Percentiles rank a stretch among this genome's conserved stretches.
Evolutionary conservation across 2,797 vertebrate species (phyloP).

Genomic region (Falco peregrinus): DNA sequence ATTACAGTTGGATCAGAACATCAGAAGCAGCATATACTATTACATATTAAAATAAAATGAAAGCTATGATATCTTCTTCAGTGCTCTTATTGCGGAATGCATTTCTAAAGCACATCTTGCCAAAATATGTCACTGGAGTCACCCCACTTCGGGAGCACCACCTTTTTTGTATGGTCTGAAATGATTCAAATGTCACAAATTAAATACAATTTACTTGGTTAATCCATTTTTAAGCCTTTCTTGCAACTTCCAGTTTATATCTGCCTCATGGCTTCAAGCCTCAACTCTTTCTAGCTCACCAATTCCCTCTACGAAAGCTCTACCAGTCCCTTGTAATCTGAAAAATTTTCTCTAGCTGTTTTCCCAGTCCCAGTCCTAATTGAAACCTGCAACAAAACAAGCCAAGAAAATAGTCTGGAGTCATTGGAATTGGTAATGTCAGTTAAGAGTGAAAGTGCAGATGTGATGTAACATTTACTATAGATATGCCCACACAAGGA

Average conservation of each 20-base stretch:
- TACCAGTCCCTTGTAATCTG: background rate
- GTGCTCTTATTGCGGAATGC: background rate
- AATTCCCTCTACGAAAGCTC: background rate
- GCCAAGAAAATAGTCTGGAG: background rate
- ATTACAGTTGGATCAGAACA: background rate
- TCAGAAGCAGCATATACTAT: background rate
- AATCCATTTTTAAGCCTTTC: background rate
- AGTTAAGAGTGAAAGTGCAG: background rate
- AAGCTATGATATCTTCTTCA: background rate
- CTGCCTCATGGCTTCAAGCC: background rate
- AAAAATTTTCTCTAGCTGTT: background rate
- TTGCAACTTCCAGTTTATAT: background rate
- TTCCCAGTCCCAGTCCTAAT: background rate
- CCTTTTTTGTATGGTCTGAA: background rate
- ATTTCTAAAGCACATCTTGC: background rate
- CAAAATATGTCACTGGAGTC: background rate
- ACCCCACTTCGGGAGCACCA: accelerated
- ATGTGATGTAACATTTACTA: background rate
- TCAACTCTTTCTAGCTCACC: background rate
- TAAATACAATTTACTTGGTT: background rate
- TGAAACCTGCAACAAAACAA: background rate
- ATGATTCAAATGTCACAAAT: background rate
- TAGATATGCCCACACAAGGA: background rate
- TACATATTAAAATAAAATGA: background rate
- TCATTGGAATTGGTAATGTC: background rate